These are phyloP conservation scores for Lepisosteus osseus DNA, from an alignment of 2,113 vertebrate genomes.

Conservation along the genomic window DNA sequence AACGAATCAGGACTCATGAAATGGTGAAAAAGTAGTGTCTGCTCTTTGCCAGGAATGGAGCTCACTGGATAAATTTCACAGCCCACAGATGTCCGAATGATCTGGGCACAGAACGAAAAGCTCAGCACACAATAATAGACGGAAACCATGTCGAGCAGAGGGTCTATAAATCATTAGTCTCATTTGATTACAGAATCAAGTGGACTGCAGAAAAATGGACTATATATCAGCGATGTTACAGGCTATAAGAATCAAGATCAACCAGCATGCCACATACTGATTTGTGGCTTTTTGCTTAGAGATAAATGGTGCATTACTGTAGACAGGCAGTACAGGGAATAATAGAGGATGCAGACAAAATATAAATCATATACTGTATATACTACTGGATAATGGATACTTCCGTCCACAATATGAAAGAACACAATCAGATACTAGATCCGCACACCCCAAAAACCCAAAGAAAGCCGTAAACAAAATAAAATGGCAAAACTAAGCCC, in stretches of 20 bases:
- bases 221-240: conserved; percentile 33
- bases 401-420: too few species aligned
- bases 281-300: conserved; percentile 44
- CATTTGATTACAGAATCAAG: conserved; percentile 40
- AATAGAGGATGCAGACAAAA: too few species aligned
- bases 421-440: too few species aligned
- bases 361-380: too few species aligned
- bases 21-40: conserved; percentile 2
- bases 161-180: conserved; percentile 14
- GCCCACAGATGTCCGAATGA: conserved; percentile 28
- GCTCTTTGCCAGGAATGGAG: conserved; percentile 13
- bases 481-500: conserved; percentile 37
- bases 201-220: conserved; percentile 33
- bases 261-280: conserved; percentile 44
- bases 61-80: neutral
- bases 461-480: neutral
- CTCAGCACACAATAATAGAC: conserved; percentile 24
- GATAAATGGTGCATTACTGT: conserved; percentile 27
- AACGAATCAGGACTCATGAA: conserved; percentile 20
- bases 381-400: too few species aligned
- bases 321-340: neutral
- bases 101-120: conserved; percentile 31
- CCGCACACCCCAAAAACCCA: too few species aligned
- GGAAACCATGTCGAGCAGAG: neutral
- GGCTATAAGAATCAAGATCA: conserved; percentile 35